phyloP scores from a whole-genome alignment of 2,113 vertebrate species.

The Rostratula benghalensis region DNA sequence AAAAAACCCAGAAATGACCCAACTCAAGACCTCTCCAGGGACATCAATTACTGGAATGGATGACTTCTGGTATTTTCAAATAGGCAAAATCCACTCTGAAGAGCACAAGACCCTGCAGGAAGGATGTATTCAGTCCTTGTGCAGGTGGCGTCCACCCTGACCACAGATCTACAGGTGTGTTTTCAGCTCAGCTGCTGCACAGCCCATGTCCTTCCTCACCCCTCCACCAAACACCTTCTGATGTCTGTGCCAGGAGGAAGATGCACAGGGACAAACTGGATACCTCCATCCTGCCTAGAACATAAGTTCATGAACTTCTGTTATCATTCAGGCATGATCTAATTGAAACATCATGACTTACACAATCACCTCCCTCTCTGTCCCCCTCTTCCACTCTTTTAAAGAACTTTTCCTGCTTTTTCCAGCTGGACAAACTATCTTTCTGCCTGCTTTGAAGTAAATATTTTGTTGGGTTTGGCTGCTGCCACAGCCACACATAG shows the following conservation, averaged over 20 bases:
- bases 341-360: slow-evolving; percentile 41
- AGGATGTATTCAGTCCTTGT: background rate
- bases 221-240: background rate
- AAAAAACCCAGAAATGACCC: background rate
- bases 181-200: background rate
- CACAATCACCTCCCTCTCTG: slow-evolving; percentile 4
- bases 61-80: background rate
- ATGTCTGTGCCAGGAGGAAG: background rate
- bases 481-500: background rate
- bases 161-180: background rate
- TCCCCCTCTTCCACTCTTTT: background rate
- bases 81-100: background rate
- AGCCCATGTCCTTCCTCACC: background rate
- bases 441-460: slow-evolving; percentile 49
- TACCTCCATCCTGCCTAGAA: background rate
- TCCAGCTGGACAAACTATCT: slow-evolving; percentile 38
- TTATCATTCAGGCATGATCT: background rate
- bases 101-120: background rate
- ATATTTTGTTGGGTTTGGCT: slow-evolving; percentile 56
- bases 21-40: background rate
- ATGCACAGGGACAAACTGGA: background rate
- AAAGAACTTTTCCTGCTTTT: slow-evolving; percentile 15
- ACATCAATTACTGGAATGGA: no score
- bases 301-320: slow-evolving; percentile 8
- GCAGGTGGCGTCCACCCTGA: rapidly evolving